phyloP scores from a whole-genome alignment of 2,797 vertebrate genomes.

The Gobionotothen gibberifrons region DNA sequence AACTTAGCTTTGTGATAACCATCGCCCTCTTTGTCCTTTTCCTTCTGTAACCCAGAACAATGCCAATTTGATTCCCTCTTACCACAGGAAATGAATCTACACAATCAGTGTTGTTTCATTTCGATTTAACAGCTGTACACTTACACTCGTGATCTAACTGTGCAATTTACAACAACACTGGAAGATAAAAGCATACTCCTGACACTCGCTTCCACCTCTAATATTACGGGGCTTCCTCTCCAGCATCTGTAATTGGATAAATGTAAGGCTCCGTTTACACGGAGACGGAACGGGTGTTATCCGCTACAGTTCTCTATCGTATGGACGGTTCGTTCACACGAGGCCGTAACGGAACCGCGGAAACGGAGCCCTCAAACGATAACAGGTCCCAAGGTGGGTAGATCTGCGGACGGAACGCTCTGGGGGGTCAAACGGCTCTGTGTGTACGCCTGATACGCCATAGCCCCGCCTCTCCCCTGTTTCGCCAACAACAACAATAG shows the following conservation, averaged over 20 bases:
- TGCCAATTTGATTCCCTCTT: neutral
- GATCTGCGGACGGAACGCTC: too few relatives aligned
- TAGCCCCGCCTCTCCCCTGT: too few relatives aligned
- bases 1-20: neutral
- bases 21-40: conserved; percentile 10
- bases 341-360: too few relatives aligned
- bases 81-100: conserved; percentile 16
- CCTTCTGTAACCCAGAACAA: conserved; percentile 1
- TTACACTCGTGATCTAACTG: conserved; percentile 29
- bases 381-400: too few relatives aligned
- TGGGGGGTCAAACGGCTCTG: too few relatives aligned
- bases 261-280: conserved; percentile 23
- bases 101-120: conserved; percentile 3
- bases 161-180: conserved; percentile 33
- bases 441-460: too few relatives aligned
- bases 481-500: too few relatives aligned
- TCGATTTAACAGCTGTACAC: neutral
- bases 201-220: conserved; percentile 36
- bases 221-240: conserved; percentile 25
- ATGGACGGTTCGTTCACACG: too few relatives aligned
- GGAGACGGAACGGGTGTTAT: too few relatives aligned
- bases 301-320: too few relatives aligned
- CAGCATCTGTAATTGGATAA: conserved; percentile 71
- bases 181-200: conserved; percentile 54
- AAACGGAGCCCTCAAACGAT: too few relatives aligned